Evolutionary conservation across 30 jellyfish, hydroid and myxozoan species (phyloP).

Genomic region (Cassiopea andromeda): DNA sequence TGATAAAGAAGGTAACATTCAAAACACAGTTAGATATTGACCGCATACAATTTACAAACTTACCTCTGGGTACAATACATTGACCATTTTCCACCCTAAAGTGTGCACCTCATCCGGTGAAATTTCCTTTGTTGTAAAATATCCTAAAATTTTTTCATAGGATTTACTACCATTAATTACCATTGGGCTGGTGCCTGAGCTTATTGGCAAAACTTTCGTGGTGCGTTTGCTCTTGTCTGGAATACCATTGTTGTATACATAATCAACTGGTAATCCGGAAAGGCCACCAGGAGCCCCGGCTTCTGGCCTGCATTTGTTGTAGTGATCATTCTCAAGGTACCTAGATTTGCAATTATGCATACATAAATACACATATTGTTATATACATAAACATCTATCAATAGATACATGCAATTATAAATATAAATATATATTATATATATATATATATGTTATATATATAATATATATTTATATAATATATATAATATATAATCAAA

Average conservation of each 20-base stretch:
- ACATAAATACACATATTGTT: too few species aligned
- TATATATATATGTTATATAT: too few species aligned
- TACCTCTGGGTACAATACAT: conserved; percentile 92
- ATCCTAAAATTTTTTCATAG: conserved; percentile 81
- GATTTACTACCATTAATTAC: conserved; percentile 88
- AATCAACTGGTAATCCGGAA: conserved; percentile 86
- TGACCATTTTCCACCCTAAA: conserved; percentile 85
- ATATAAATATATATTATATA: too few species aligned
- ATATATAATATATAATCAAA: too few species aligned
- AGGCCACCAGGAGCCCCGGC: conserved; percentile 87
- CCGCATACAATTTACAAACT: neutral
- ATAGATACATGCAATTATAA: too few species aligned
- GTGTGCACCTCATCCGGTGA: conserved; percentile 77
- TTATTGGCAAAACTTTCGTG: conserved; percentile 73
- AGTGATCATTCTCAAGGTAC: conserved; percentile 84
- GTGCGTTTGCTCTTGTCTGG: conserved; percentile 31
- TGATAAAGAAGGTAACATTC: too few species aligned
- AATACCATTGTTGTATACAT: conserved; percentile 70
- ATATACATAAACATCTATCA: too few species aligned
- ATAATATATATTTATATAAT: too few species aligned
- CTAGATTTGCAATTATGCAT: conserved; percentile 56
- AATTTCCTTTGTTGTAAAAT: conserved; percentile 87
- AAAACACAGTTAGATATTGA: too few species aligned
- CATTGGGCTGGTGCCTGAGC: conserved; percentile 21
- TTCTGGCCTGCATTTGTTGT: conserved; percentile 94